phyloP scores from a whole-genome alignment of 2,888 invertebrate species.

The Drosophila bunnanda region DNA sequence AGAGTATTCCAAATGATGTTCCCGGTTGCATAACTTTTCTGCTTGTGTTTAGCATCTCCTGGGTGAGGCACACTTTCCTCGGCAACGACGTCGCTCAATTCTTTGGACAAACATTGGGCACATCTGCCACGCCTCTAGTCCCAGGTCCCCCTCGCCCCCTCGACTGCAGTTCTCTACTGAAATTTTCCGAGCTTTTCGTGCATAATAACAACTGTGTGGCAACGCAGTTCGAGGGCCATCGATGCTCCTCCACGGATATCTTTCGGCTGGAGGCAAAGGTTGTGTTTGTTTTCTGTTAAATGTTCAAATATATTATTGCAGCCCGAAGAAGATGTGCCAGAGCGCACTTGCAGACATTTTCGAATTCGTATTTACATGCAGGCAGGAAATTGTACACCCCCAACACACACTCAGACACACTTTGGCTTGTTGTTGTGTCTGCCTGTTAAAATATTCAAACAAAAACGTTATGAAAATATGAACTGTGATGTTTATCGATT shows the following conservation, averaged over 20 bases:
- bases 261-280: constrained; percentile 70
- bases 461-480: constrained; percentile 81
- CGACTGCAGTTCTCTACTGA: constrained; percentile 46
- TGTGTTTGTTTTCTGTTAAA: constrained; percentile 83
- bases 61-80: constrained; percentile 25
- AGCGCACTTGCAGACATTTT: constrained; percentile 68
- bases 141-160: constrained; percentile 1
- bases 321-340: constrained; percentile 43
- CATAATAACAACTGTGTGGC: constrained; percentile 74
- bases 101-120: constrained; percentile 70
- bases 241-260: constrained; percentile 52
- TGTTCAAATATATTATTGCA: constrained; percentile 81
- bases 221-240: constrained; percentile 78
- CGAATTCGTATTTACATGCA: constrained; percentile 56
- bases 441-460: constrained; percentile 73
- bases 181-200: constrained; percentile 73
- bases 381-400: constrained; percentile 27
- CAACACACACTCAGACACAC: background rate
- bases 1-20: constrained; percentile 12
- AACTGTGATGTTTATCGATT: constrained; percentile 83
- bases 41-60: constrained; percentile 45
- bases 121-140: constrained; percentile 48
- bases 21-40: background rate
- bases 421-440: constrained; percentile 50
- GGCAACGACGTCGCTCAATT: constrained; percentile 69